Conservation (phyloP, 2,797 vertebrate genomes). For the Melanotaenia maccullochi region DNA sequence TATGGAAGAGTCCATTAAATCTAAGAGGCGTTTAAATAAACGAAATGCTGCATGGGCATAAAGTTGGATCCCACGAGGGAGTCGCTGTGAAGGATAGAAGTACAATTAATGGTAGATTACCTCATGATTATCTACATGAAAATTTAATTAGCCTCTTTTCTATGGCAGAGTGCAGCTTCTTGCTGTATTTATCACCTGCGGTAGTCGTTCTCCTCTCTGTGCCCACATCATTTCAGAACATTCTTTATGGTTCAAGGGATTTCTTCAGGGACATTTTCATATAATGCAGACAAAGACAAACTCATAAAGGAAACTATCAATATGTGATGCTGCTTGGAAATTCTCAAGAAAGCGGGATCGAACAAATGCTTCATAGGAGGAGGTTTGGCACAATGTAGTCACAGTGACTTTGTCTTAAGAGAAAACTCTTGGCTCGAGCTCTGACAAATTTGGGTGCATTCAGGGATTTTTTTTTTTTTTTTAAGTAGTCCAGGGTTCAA, state of each 20-base stretch:
- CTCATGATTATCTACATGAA: conserved; percentile 79
- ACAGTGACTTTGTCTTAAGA: conserved; percentile 46
- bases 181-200: conserved; percentile 69
- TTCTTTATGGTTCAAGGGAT: conserved; percentile 68
- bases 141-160: conserved; percentile 80
- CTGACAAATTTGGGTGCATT: conserved; percentile 54
- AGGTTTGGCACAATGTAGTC: conserved; percentile 30
- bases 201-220: conserved; percentile 47
- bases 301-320: conserved; percentile 36
- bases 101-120: conserved; percentile 72
- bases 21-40: conserved; percentile 78
- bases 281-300: conserved; percentile 50
- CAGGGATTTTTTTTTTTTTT: conserved; percentile 21
- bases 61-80: conserved; percentile 66
- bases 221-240: conserved; percentile 53
- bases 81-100: conserved; percentile 63
- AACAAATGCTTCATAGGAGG: conserved; percentile 27
- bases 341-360: conserved; percentile 12
- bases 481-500: conserved; percentile 35
- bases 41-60: conserved; percentile 75
- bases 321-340: conserved; percentile 34
- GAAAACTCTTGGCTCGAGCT: conserved; percentile 46
- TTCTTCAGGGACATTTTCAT: conserved; percentile 69
- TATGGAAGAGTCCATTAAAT: conserved; percentile 82
- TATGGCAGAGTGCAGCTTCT: conserved; percentile 58